Evolutionary conservation across 2,113 vertebrate genomes (phyloP).

Genomic region (Microcebus lehilahytsara): DNA sequence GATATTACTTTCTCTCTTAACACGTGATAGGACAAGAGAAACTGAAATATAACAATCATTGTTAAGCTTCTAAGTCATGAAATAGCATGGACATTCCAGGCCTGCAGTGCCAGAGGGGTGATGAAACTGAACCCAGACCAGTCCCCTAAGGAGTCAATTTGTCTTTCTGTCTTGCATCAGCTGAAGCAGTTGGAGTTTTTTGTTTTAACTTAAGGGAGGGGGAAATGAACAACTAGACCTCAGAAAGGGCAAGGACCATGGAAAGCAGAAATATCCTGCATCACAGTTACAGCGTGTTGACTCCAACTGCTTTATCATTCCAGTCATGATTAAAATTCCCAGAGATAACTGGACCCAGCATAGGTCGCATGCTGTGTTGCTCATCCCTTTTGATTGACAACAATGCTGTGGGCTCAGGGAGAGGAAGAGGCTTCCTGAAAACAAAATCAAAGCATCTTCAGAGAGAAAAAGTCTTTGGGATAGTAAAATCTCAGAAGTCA

Average conservation of each 20-base stretch:
- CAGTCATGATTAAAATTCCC: background rate
- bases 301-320: background rate
- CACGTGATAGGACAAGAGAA: background rate
- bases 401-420: background rate
- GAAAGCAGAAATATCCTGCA: background rate
- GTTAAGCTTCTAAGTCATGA: background rate
- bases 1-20: background rate
- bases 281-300: rapidly evolving
- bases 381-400: background rate
- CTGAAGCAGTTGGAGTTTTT: background rate
- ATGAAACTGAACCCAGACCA: background rate
- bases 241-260: background rate
- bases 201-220: background rate
- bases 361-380: background rate
- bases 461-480: background rate
- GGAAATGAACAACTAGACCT: background rate
- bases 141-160: background rate
- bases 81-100: background rate
- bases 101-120: background rate
- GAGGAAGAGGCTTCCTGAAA: background rate
- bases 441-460: background rate
- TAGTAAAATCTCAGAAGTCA: background rate
- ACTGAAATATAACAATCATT: background rate
- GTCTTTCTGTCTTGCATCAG: background rate
- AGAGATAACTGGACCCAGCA: background rate